Percentiles rank a stretch among this genome's conserved stretches.
Conservation (phyloP, 2,797 vertebrate species). For the Hippocampus kuda region DNA sequence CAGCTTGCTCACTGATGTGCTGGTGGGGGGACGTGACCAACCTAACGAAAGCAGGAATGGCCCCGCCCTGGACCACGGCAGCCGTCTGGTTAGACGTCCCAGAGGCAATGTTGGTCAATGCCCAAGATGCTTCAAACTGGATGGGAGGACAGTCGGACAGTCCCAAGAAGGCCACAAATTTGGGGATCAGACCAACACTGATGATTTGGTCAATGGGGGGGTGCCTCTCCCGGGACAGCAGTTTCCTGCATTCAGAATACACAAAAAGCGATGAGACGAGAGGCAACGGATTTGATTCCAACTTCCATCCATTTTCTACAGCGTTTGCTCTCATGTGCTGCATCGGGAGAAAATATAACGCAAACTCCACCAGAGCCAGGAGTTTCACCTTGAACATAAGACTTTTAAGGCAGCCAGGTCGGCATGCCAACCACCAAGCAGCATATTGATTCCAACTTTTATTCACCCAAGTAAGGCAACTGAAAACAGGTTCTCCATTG, state of each 20-base stretch:
- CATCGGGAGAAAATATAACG: too few species aligned
- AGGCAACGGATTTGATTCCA: neutral
- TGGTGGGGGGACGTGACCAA: constrained; percentile 80
- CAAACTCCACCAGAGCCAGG: too few species aligned
- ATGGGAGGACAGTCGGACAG: constrained; percentile 74
- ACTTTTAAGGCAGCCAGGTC: too few species aligned
- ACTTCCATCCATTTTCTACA: neutral
- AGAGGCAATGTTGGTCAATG: constrained; percentile 94
- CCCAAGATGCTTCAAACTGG: constrained; percentile 97
- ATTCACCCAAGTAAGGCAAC: too few species aligned
- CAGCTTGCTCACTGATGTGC: constrained; percentile 94
- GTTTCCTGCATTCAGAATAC: constrained; percentile 67
- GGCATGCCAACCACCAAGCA: too few species aligned
- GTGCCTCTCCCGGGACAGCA: constrained; percentile 90
- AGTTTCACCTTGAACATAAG: too few species aligned
- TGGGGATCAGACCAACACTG: constrained; percentile 81
- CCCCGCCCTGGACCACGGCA: constrained; percentile 88
- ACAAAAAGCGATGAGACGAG: neutral
- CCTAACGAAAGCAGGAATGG: constrained; percentile 82
- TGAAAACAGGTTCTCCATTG: too few species aligned
- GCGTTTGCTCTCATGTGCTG: too few species aligned
- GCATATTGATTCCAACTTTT: too few species aligned
- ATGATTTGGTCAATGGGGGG: constrained; percentile 93
- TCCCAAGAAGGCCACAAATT: constrained; percentile 81
- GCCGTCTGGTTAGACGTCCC: constrained; percentile 87